Percentiles rank a stretch among this genome's conserved stretches.
phyloP scores from a whole-genome alignment of 2,113 vertebrate species.

The Thryonomys swinderianus region DNA sequence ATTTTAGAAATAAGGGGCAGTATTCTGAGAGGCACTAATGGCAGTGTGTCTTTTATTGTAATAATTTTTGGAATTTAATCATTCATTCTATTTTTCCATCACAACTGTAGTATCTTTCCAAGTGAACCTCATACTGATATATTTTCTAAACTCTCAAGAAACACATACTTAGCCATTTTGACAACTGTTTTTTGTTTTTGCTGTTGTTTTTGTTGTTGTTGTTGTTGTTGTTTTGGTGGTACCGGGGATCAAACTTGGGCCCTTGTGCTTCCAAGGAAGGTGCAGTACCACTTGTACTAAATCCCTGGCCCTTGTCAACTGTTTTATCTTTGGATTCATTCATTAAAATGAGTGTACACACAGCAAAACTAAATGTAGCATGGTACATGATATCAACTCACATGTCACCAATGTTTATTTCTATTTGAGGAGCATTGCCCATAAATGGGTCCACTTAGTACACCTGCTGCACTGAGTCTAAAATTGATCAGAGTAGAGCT shows the following conservation, averaged over 20 bases:
- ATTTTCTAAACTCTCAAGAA: background rate
- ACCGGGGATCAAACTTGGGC: too few species aligned
- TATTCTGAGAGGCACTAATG: background rate
- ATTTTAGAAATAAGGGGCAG: background rate
- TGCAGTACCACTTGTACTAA: too few species aligned
- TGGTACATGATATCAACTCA: background rate
- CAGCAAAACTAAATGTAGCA: background rate
- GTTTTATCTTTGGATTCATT: background rate
- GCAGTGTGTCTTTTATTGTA: background rate
- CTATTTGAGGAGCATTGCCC: background rate
- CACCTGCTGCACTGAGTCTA: background rate
- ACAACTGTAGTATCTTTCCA: background rate
- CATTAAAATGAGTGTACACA: background rate
- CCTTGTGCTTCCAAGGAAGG: too few species aligned
- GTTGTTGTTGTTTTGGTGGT: too few species aligned
- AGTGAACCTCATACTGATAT: background rate
- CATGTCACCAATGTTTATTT: too few species aligned
- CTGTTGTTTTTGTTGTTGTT: too few species aligned
- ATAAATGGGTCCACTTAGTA: background rate
- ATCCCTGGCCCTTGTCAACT: too few species aligned
- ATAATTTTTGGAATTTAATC: background rate
- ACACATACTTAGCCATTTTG: background rate
- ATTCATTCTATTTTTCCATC: background rate
- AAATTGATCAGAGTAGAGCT: background rate
- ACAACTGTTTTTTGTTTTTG: background rate